phyloP scores from a whole-genome alignment of 2,113 vertebrate genomes.

The Pterocles gutturalis region DNA sequence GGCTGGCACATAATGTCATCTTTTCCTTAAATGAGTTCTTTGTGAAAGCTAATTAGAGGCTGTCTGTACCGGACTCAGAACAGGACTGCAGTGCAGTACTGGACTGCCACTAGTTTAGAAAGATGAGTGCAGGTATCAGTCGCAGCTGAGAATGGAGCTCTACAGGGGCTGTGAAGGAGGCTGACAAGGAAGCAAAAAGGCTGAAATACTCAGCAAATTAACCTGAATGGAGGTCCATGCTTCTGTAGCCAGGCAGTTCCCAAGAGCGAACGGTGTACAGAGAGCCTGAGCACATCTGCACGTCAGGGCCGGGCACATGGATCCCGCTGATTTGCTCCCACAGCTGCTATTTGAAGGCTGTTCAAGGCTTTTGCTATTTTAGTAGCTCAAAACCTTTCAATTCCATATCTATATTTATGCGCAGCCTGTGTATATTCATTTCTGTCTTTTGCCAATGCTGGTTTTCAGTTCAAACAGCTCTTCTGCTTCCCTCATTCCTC shows the following conservation, averaged over 20 bases:
- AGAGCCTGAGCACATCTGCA: slow-evolving; percentile 33
- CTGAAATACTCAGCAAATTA: slow-evolving; percentile 4
- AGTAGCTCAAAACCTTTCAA: slow-evolving; percentile 59
- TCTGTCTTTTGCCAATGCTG: slow-evolving; percentile 56
- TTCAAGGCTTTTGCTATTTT: slow-evolving; percentile 65
- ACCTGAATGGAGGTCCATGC: background rate
- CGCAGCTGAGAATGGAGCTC: slow-evolving; percentile 27
- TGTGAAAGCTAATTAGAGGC: slow-evolving; percentile 2
- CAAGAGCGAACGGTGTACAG: background rate
- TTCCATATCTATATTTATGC: slow-evolving; percentile 66
- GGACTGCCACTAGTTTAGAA: background rate
- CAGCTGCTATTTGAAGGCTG: slow-evolving; percentile 58
- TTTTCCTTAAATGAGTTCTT: slow-evolving; percentile 27
- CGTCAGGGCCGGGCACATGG: background rate
- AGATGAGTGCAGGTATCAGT: background rate
- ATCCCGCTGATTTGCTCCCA: slow-evolving; percentile 48
- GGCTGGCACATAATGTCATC: background rate
- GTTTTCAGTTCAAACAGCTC: slow-evolving; percentile 59
- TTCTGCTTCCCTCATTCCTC: slow-evolving; percentile 45
- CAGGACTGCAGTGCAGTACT: background rate
- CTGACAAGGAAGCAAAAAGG: background rate
- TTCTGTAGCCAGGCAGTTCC: slow-evolving; percentile 18
- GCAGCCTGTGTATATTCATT: slow-evolving; percentile 58
- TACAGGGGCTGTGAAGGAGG: background rate
- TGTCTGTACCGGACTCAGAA: background rate